Base-by-base conservation (phyloP, 2,797 vertebrate genomes). In the Linurgus olivaceus region DNA sequence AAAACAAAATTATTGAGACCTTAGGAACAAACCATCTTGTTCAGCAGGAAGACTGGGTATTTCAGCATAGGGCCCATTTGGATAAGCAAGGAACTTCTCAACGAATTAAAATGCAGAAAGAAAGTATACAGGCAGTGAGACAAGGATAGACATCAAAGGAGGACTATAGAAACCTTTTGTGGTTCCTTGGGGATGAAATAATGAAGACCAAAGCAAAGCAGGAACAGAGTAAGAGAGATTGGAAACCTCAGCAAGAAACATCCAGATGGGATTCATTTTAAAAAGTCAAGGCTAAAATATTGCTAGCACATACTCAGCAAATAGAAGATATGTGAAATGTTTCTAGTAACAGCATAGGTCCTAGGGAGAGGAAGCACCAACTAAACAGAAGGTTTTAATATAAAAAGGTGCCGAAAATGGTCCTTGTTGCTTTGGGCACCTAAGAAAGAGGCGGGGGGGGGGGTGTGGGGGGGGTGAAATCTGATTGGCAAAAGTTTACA, bases 191-290 rank as follows among this genome's bases (percentile, higher is more conserved):
- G 94, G 95, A 95, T 93, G 87, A 94, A 95, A 96, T 96, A 94
- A 96, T 68, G 85, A 96, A 96, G 85, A 93, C 95, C 93, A 94
- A 96, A 96, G 85, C 58, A 94, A 96, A 89, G 72, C 86, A 89
- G 78, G 68, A 96, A 94, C 78, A 95, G 59, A 87, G 59, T 3
- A 11, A 92, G 71, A 86, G 51, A 91, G 84, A 91, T 7, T 86
- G 84, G 78, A 96, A 95, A 92, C 87, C 85, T 96, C 95, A 96
- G 94, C 95, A 96, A 94, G 84, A 96, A 93, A 91, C 10, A 18
- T 91, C 84, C 96, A 94, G 93, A 94, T 96, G 96, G 96, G 61
- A 96, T 82, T 96, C 2, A 94, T 95, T 96, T 96, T 91, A 50
- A 94, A 89, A 95, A 94, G 81, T 74, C 91, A 91, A 94, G 87